A percentile compares a stretch with the other conserved stretches of the same genome.
Evolutionary conservation across 2,888 invertebrate species (phyloP).

Genomic region (Podotricha telesiphe): DNA sequence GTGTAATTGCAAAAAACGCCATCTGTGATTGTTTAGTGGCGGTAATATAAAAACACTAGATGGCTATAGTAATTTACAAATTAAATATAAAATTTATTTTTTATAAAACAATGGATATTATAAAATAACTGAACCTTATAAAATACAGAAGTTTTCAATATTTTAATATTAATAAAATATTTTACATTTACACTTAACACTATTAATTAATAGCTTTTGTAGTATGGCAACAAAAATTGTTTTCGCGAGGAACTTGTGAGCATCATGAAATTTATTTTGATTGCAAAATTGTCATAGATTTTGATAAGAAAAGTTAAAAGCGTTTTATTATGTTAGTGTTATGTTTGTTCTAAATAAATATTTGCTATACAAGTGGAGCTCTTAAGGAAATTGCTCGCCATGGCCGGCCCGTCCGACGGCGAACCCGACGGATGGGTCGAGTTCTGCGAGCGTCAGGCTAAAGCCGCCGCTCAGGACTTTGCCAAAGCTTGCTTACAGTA

Average conservation of each 20-base stretch:
- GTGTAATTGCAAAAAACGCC: neutral
- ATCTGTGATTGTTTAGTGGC: neutral
- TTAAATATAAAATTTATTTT: neutral
- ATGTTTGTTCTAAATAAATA: constrained; percentile 56
- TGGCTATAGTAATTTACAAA: neutral
- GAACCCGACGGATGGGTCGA: constrained; percentile 90
- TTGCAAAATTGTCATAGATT: constrained; percentile 65
- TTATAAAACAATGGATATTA: neutral
- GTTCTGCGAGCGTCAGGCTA: constrained; percentile 94
- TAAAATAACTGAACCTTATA: neutral
- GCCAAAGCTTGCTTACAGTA: constrained; percentile 93
- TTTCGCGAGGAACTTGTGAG: constrained; percentile 74
- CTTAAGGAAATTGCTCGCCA: constrained; percentile 78
- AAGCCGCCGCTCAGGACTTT: constrained; percentile 93
- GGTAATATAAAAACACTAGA: neutral
- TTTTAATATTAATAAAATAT: neutral
- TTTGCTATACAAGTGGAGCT: constrained; percentile 78
- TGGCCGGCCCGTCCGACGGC: constrained; percentile 84
- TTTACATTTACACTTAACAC: neutral
- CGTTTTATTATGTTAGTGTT: constrained; percentile 44
- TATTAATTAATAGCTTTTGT: constrained; percentile 24
- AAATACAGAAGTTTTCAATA: too few relatives aligned
- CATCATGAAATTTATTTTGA: constrained; percentile 78
- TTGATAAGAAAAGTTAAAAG: constrained; percentile 49
- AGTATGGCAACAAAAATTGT: constrained; percentile 74